phyloP scores from a whole-genome alignment of 2,113 vertebrate genomes.

The Chinchilla lanigera region DNA sequence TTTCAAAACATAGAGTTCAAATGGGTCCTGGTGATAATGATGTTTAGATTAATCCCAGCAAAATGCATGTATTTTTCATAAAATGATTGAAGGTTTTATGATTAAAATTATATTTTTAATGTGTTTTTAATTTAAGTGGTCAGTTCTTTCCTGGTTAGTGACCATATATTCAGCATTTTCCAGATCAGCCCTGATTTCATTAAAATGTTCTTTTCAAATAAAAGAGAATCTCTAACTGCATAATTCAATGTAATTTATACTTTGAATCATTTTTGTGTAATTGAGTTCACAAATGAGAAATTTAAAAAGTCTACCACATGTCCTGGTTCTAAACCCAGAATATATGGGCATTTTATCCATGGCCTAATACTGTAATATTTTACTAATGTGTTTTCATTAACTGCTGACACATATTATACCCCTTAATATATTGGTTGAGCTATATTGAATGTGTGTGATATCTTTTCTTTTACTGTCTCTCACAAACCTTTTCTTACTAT shows the following conservation, averaged over 20 bases:
- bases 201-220: background rate
- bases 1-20: conserved; percentile 1
- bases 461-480: background rate
- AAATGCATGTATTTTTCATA: background rate
- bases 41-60: background rate
- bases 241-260: conserved; percentile 28
- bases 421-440: conserved; percentile 11
- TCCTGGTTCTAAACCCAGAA: background rate
- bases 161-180: background rate
- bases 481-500: background rate
- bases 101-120: background rate
- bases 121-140: background rate
- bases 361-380: background rate
- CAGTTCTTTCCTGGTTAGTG: background rate
- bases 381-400: conserved; percentile 27
- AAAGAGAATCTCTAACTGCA: background rate
- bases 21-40: background rate
- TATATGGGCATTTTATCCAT: background rate
- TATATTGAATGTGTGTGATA: background rate
- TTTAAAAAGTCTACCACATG: background rate
- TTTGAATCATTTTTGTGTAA: conserved; percentile 27
- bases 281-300: conserved; percentile 23
- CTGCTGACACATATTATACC: background rate
- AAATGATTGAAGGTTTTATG: conserved; percentile 33
- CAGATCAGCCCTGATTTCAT: background rate